A percentile compares a stretch with the other conserved stretches of the same genome.
Evolutionary conservation across 1,140 invertebrate genomes (phyloP).

Genomic region (Reticulitermes speratus): DNA sequence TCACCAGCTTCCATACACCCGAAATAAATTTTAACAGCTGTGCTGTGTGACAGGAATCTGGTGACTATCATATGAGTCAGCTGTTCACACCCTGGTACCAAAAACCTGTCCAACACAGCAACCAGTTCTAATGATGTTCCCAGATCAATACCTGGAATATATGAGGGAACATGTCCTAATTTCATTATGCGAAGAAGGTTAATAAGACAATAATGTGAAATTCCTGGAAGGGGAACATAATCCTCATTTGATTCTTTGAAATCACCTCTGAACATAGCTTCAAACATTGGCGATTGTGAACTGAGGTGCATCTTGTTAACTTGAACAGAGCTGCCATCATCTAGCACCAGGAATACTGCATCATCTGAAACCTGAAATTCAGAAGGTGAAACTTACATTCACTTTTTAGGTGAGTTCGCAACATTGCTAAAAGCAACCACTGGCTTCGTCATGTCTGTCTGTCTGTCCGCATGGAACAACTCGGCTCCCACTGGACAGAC

Average conservation of each 20-base stretch:
- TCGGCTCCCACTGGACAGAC: no score
- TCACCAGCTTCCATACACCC: not conserved
- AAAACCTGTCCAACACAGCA: constrained; percentile 16
- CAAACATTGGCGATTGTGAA: constrained; percentile 23
- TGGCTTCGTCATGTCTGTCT: no score
- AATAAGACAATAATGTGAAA: constrained; percentile 20
- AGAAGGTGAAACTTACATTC: not conserved
- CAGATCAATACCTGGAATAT: not conserved
- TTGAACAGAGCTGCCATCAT: constrained; percentile 10
- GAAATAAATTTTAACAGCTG: constrained; percentile 14
- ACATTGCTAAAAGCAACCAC: no score
- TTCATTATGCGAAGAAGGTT: constrained; percentile 8
- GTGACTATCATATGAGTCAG: constrained; percentile 17
- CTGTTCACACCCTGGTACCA: constrained; percentile 19
- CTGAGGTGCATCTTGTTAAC: constrained; percentile 11
- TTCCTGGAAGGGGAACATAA: not conserved
- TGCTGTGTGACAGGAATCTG: not conserved
- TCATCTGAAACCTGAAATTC: constrained; percentile 10
- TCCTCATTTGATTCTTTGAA: constrained; percentile 22
- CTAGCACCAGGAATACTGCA: not conserved
- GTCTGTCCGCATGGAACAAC: no score
- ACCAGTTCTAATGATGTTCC: constrained; percentile 1
- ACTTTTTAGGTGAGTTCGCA: no score
- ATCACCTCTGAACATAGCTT: constrained; percentile 27
- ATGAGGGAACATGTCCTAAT: not conserved